Evolutionary conservation across 1,140 invertebrate species (phyloP).

Genomic region (Phymastichus coffea): DNA sequence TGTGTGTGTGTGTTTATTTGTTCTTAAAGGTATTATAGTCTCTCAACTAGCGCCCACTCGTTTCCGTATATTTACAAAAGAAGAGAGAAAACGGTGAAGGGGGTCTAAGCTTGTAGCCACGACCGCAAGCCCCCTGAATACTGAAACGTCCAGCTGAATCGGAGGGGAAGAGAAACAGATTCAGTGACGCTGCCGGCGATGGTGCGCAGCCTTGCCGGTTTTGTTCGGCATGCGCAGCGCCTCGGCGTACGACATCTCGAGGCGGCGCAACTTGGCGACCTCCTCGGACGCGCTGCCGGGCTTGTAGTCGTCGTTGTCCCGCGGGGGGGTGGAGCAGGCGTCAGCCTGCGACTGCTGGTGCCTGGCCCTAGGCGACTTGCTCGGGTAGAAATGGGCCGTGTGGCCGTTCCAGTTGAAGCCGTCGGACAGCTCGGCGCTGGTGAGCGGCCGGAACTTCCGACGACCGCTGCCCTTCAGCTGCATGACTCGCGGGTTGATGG

Average conservation of each 20-base stretch:
- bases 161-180: not conserved
- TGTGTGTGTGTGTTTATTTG: too few species aligned
- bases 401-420: conserved; percentile 65
- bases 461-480: conserved; percentile 54
- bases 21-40: too few species aligned
- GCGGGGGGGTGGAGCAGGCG: not conserved
- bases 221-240: conserved; percentile 71
- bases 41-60: too few species aligned
- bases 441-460: conserved; percentile 49
- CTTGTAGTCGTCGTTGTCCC: conserved; percentile 61
- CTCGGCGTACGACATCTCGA: conserved; percentile 83
- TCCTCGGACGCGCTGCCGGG: conserved; percentile 76
- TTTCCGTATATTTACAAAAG: too few species aligned
- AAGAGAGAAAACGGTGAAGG: too few species aligned
- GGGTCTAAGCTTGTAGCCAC: not conserved
- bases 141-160: not conserved
- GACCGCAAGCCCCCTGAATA: conserved; percentile 6
- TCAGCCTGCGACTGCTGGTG: conserved; percentile 40
- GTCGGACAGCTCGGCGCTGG: conserved; percentile 52
- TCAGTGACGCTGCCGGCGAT: not conserved
- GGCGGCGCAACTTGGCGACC: conserved; percentile 73
- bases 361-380: conserved; percentile 58
- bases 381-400: conserved; percentile 63
- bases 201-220: conserved; percentile 36
- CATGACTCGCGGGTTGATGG: conserved; percentile 35